A percentile compares a stretch with the other conserved stretches of the same genome.
These are phyloP conservation scores for Tipula vernalis DNA, from an alignment of 2,888 invertebrate species.

Conservation along the genomic window DNA sequence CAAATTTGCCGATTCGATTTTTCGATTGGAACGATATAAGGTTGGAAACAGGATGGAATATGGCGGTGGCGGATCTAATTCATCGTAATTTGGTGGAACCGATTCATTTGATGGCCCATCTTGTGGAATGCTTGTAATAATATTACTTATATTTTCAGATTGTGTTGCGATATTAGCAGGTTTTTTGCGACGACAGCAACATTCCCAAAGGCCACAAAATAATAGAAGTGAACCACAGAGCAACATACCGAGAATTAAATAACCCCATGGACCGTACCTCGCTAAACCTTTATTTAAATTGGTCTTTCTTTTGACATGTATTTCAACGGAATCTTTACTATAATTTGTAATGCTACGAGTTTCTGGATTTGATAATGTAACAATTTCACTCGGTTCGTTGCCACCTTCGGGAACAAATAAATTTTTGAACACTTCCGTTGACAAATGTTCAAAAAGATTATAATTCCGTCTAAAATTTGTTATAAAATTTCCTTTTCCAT, in stretches of 20 bases:
- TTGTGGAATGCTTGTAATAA: constrained; percentile 16
- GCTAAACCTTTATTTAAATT: constrained; percentile 44
- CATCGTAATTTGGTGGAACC: constrained; percentile 49
- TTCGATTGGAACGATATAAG: constrained; percentile 14
- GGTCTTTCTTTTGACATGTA: constrained; percentile 17
- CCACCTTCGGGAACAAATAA: constrained; percentile 29
- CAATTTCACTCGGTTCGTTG: constrained; percentile 17
- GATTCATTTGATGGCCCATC: constrained; percentile 34
- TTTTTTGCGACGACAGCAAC: constrained; percentile 37
- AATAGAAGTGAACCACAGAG: constrained; percentile 55
- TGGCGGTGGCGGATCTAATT: constrained; percentile 47
- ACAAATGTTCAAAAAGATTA: constrained; percentile 31
- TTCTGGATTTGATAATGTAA: neutral
- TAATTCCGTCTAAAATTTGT: constrained; percentile 20
- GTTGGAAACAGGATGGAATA: constrained; percentile 53
- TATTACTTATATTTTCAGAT: neutral
- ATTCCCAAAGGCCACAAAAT: constrained; percentile 56
- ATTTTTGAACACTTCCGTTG: constrained; percentile 32
- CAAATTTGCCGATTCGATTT: neutral
- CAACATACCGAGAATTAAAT: constrained; percentile 56
- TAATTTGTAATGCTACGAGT: neutral
- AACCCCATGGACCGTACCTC: constrained; percentile 63
- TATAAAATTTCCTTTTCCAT: neutral
- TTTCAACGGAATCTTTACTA: constrained; percentile 9
- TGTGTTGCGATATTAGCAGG: constrained; percentile 18